Base-by-base conservation (phyloP, 2,888 invertebrate species). In the Eristalinus sepulchralis region DNA sequence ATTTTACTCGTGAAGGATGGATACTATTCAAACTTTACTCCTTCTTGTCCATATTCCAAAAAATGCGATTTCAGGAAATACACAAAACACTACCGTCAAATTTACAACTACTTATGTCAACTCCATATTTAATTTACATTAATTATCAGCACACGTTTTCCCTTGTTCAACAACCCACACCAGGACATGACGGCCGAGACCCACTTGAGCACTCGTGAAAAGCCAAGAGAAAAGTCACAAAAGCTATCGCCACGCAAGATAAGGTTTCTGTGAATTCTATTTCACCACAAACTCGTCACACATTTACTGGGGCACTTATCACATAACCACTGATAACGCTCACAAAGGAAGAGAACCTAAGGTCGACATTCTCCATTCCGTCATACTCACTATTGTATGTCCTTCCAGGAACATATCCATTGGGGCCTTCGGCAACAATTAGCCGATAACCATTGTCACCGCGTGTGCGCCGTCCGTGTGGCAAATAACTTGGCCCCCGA, bases 401-500 rank as follows among this genome's bases (percentile, higher is more conserved):
- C 90, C 96, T 95, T 85, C 96, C 97, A 2, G 98, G 97, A 73
- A 95, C 95, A 92, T 98, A 98, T 91, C 96, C 95, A 90, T 96
- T 95, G 24, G 96, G 95, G 89, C 96, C 95, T 57, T 96, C 97
- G 90, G 96, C 96, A 89, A 97, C 94, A 90, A 96, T 94, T 90
- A 98, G 95, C 90, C 95, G 94, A 93, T 97, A 98, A 90, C 96
- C 97, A 93, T 97, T 97, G 93, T 98, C 97, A 33, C 98, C 98
- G 24, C 95, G 94, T 88, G 95, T 94, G 93, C 96, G 95, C 90
- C 88, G 90, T 76, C 91, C 92, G 88, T 91, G 92, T 84, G 90
- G 91, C 89, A 91, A 89, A 88, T 90, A 90, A 68, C 90, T 91
- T 88, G 92, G 92, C 62, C 91, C 90, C 84, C 92, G 91, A 88